Evolutionary conservation across 2,113 vertebrate species (phyloP), one percentile per base, ranked within the genome.

Genomic region (Chaetodon auriga): DNA sequence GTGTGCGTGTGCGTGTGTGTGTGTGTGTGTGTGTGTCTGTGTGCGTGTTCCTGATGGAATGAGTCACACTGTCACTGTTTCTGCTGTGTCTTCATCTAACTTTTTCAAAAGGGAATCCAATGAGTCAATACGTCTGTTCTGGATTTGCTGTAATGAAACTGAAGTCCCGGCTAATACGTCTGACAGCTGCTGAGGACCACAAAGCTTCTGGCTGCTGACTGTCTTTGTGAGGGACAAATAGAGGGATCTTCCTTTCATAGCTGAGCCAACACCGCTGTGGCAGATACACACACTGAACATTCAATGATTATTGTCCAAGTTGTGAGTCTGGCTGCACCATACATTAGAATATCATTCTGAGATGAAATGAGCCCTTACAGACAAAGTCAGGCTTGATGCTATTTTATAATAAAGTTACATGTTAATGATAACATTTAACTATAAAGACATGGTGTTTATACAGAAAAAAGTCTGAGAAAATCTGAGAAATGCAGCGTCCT

Each of bases 21-120:
- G 77, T 51, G 68, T 72, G 80, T 58, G 76, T 57, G 64, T 65
- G 62, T 82, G 82, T 45, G 71, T 58, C 74, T 60, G 78, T 77
- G 72, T 78, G 70, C 69, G 66, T 86, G 75, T 72, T 77, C 35
- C 43, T 69, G 66, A 60, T 53, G 65, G 57, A 68, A 64, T 89
- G 81, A 87, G 76, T 90, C 87, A 90, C 72, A 75, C 48, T 30
- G 53, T 88, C 48, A 75, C 53, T 71, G 73, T 51, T 57, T 63
- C 77, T 81, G 68, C 89, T 84, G 78, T 72, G 68, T 68, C 80
- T 86, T 78, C 75, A 66, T 89, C 63, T 49, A 69, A 88, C 81
- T 78, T 80, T 58, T 79, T 81, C 55, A 48, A 45, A 80, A 55
- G 36, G 57, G 63, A 82, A 53, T 75, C 48, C 45, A 73, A 82